Percentiles rank a stretch among this genome's conserved stretches.
Evolutionary conservation across 2,888 invertebrate species (phyloP).

Genomic region (Phasia obesa): DNA sequence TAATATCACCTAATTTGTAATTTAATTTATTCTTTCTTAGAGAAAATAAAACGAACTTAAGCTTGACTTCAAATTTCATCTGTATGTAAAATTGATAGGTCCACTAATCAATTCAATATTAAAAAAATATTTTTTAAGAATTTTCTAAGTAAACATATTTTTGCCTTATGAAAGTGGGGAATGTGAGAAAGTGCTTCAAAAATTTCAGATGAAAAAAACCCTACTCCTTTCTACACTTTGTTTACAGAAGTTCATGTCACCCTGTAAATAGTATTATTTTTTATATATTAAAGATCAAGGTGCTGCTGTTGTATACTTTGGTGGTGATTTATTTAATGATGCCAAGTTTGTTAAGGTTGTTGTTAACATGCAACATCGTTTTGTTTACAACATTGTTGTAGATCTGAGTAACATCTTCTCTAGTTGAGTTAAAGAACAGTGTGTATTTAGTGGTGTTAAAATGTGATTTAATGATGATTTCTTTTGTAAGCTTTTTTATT

Average conservation of each 20-base stretch:
- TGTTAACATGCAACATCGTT: conserved; percentile 62
- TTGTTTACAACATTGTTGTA: conserved; percentile 55
- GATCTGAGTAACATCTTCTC: conserved; percentile 1
- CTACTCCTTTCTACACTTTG: neutral
- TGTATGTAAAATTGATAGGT: too few species aligned
- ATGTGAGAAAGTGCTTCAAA: too few species aligned
- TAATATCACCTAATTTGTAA: too few species aligned
- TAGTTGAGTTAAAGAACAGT: conserved; percentile 5
- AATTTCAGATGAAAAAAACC: too few species aligned
- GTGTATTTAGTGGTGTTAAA: conserved; percentile 63
- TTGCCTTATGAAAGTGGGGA: too few species aligned
- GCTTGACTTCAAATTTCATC: too few species aligned
- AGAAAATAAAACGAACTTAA: too few species aligned
- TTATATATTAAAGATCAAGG: conserved; percentile 41
- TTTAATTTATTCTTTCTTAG: too few species aligned
- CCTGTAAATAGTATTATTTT: conserved; percentile 40
- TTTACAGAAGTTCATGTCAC: neutral
- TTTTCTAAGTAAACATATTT: too few species aligned
- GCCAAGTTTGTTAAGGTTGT: conserved; percentile 43
- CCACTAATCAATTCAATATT: too few species aligned
- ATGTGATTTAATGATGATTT: conserved; percentile 70
- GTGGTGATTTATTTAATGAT: conserved; percentile 70
- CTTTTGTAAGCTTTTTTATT: conserved; percentile 45
- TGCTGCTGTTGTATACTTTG: conserved; percentile 64
- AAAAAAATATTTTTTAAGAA: too few species aligned